Base-by-base conservation (phyloP, 2,113 vertebrate genomes). In the Otis tarda region DNA sequence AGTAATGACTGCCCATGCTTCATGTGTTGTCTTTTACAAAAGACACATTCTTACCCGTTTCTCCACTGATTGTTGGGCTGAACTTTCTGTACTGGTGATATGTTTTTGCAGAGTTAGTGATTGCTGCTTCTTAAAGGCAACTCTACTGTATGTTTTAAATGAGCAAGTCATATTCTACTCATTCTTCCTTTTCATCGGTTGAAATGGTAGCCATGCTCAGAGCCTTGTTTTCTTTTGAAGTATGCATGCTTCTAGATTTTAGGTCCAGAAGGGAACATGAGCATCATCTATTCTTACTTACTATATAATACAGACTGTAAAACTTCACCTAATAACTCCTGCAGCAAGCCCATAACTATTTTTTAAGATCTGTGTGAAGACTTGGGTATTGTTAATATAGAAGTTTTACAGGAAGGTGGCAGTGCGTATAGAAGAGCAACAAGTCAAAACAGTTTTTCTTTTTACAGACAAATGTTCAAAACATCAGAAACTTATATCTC, bases 21-120 rank as follows among this genome's bases (percentile, higher is more conserved):
- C 39, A 37, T 24, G 33, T 49, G 15, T 39, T 69, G 20, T 64
- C 24, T 89, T 7, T 5, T 73, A 21, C 10, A 35, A 67, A 77
- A 63, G 28, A 43, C 22, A 25, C 6, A 1, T 61, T 53, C n/a
- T 87, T 82, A 30, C 0, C 0, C 3, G 1, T 82, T 73, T 76
- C 19, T 50, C 8, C 25, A 7, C 24, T 76, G 27, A 6, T 28
- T 39, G 7, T 28, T 69, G 45, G 24, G 23, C 47, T 84, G 61
- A 80, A 60, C 12, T 74, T 69, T 64, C 31, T 83, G 15, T 90
- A 8, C 56, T 43, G 21, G 10, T 88, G 27, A 7, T 2, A 0
- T 49, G 11, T 81, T 70, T 93, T 23, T 73, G 9, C 14, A 45
- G 19, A 21, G 10, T 70, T 69, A 50, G 27, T 49, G 20, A 4